These are phyloP conservation scores for Atta colombica DNA, from an alignment of 1,140 invertebrate species.

Conservation along the genomic window DNA sequence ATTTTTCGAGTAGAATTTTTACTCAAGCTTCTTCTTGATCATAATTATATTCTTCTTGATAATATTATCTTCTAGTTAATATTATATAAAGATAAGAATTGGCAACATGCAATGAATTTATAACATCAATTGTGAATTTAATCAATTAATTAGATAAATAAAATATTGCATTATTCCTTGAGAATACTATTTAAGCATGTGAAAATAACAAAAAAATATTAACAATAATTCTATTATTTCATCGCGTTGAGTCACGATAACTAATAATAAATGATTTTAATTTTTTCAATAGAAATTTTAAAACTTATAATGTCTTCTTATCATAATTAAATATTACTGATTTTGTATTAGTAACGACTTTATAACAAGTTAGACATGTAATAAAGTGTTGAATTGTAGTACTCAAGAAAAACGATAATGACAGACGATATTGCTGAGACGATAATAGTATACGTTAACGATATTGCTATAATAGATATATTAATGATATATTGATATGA, in stretches of 20 bases:
- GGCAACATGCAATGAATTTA: too few species aligned
- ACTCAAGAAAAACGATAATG: background rate
- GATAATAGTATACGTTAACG: background rate
- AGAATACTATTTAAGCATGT: background rate
- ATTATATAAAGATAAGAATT: background rate
- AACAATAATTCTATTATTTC: background rate
- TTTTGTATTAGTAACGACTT: background rate
- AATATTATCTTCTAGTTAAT: background rate
- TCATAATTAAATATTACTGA: background rate
- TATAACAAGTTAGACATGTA: background rate
- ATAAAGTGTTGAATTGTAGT: background rate
- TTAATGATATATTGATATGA: background rate
- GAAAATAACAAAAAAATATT: background rate
- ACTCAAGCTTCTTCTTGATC: background rate
- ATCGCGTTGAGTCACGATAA: background rate
- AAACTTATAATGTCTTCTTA: background rate
- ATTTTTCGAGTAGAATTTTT: background rate
- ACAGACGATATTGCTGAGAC: background rate
- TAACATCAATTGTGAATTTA: conserved; percentile 1
- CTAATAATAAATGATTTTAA: background rate
- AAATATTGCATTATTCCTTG: background rate
- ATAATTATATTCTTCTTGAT: background rate
- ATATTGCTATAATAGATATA: background rate
- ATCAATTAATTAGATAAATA: conserved; percentile 4
- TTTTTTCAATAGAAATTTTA: background rate